Conservation (phyloP, 2,888 invertebrate species). For the Arrhopalites spinosus region DNA sequence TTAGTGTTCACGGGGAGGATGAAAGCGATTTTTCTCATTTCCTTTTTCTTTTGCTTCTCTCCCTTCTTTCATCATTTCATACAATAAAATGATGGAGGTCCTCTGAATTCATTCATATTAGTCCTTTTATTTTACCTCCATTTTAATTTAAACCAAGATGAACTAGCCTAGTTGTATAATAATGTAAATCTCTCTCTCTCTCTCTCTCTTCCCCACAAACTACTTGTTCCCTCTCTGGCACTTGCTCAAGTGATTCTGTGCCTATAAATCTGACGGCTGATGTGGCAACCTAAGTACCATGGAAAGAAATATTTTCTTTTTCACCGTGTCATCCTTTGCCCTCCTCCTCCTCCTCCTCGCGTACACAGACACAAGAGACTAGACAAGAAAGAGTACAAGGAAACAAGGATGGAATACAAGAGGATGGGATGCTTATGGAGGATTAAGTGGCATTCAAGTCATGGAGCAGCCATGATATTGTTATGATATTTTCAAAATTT, state of each 20-base stretch:
- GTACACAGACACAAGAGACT: too few species aligned
- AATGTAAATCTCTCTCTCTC: too few species aligned
- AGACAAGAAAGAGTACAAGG: too few species aligned
- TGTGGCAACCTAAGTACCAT: not conserved
- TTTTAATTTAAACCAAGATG: slow-evolving; percentile 26
- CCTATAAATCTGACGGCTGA: not conserved
- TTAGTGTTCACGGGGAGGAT: slow-evolving; percentile 34
- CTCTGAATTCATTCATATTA: slow-evolving; percentile 21
- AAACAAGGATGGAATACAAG: too few species aligned
- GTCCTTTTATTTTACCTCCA: slow-evolving; percentile 25
- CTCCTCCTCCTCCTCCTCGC: too few species aligned
- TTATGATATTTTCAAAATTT: too few species aligned
- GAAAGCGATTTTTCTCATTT: slow-evolving; percentile 37
- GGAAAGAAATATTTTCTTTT: too few species aligned
- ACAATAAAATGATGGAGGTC: not conserved
- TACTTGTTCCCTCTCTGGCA: not conserved
- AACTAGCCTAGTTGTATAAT: not conserved
- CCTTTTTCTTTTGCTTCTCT: slow-evolving; percentile 28
- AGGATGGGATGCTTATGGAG: too few species aligned
- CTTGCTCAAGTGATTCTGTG: not conserved
- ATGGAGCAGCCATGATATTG: too few species aligned
- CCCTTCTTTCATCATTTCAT: slow-evolving; percentile 25
- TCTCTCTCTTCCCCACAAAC: too few species aligned
- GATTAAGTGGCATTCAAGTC: too few species aligned
- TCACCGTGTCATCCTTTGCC: too few species aligned